Conservation (phyloP, 2,113 vertebrate species). For the Psittacara wagleri region DNA sequence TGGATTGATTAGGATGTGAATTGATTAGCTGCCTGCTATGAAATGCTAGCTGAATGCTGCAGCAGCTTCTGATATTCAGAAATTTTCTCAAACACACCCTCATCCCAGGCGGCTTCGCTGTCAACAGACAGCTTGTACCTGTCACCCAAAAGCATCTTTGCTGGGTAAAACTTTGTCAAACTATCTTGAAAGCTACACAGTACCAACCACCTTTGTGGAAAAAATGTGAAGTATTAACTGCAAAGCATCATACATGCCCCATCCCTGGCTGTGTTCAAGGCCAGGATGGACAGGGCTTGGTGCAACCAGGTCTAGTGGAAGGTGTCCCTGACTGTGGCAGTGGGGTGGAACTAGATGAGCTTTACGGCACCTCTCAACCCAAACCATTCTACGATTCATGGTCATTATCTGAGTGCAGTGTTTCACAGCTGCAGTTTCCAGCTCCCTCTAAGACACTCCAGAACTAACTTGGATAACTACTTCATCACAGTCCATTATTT, state of each 20-base stretch:
- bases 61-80: not conserved
- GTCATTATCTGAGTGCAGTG: not conserved
- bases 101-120: fast-evolving
- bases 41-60: not conserved
- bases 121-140: not conserved
- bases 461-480: not conserved
- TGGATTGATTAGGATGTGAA: fast-evolving
- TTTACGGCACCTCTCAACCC: not conserved
- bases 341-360: not conserved
- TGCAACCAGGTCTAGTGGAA: not conserved
- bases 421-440: not conserved
- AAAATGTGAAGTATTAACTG: fast-evolving
- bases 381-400: not conserved
- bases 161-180: not conserved
- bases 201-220: too few species aligned
- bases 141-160: not conserved
- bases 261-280: not conserved
- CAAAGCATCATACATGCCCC: not conserved
- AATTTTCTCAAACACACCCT: not conserved
- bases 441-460: not conserved
- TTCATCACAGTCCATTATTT: fast-evolving
- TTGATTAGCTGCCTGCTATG: not conserved
- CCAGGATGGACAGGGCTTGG: not conserved
- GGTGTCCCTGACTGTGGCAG: not conserved
- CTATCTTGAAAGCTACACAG: not conserved